A percentile compares a stretch with the other conserved stretches of the same genome.
Evolutionary conservation across 1,140 invertebrate species (phyloP).

Genomic region (Littorina saxatilis): DNA sequence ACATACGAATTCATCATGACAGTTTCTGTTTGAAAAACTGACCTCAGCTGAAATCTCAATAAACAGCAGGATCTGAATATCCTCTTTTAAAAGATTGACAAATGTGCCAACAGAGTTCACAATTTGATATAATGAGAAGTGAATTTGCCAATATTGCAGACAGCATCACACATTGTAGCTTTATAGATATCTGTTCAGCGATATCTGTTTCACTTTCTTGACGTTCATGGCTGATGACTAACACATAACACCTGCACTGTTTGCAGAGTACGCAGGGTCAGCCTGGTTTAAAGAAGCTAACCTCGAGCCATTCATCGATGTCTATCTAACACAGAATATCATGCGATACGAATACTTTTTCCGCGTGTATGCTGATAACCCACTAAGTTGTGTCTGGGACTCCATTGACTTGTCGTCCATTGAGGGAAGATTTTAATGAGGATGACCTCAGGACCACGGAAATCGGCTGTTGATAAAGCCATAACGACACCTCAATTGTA

Average conservation of each 20-base stretch:
- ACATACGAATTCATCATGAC: too few relatives aligned
- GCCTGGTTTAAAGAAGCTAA: slow-evolving; percentile 49
- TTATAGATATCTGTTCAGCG: too few relatives aligned
- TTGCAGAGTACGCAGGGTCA: slow-evolving; percentile 54
- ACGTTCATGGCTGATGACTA: background rate
- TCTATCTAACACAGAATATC: slow-evolving; percentile 50
- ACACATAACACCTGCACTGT: background rate
- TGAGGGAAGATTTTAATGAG: slow-evolving; percentile 43
- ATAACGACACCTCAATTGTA: too few relatives aligned
- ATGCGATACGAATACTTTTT: slow-evolving; percentile 50
- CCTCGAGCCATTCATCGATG: slow-evolving; percentile 53
- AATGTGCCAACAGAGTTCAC: too few relatives aligned
- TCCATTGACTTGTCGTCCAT: slow-evolving; percentile 52
- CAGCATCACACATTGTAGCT: too few relatives aligned
- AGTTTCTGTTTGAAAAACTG: too few relatives aligned
- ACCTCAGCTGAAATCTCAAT: too few relatives aligned
- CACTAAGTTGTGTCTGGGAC: slow-evolving; percentile 55
- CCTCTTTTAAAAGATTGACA: too few relatives aligned
- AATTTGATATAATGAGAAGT: background rate
- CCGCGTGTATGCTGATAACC: slow-evolving; percentile 55
- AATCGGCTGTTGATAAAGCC: too few relatives aligned
- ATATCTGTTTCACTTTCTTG: background rate
- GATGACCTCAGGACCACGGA: too few relatives aligned
- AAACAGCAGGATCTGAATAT: too few relatives aligned
- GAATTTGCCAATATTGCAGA: too few relatives aligned